These are phyloP conservation scores for Limnephilus rhombicus DNA, from an alignment of 2,888 invertebrate genomes.

Conservation along the genomic window DNA sequence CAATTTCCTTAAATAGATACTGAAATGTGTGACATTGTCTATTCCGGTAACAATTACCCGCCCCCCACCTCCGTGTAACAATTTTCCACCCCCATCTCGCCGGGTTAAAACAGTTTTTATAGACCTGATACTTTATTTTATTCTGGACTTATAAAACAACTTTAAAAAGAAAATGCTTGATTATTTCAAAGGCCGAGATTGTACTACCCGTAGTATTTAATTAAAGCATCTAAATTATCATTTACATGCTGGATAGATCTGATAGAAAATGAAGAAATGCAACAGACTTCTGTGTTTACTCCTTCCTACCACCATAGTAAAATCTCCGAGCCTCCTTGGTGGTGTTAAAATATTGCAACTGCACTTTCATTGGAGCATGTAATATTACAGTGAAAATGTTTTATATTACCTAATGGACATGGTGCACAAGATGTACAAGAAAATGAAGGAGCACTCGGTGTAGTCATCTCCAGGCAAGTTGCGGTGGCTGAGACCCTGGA, in stretches of 20 bases:
- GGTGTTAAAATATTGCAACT: background rate
- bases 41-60: too few relatives aligned
- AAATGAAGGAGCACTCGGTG: slow-evolving; percentile 99
- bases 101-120: too few relatives aligned
- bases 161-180: too few relatives aligned
- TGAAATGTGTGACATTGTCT: too few relatives aligned
- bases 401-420: slow-evolving; percentile 95
- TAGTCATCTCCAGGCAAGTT: slow-evolving; percentile 98
- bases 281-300: background rate
- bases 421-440: slow-evolving; percentile 98
- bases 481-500: slow-evolving; percentile 97
- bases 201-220: too few relatives aligned
- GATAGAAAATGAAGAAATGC: background rate
- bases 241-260: background rate
- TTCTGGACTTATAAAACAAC: too few relatives aligned
- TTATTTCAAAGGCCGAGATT: too few relatives aligned
- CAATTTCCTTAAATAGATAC: too few relatives aligned
- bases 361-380: background rate
- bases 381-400: background rate
- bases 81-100: too few relatives aligned
- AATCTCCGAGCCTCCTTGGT: background rate
- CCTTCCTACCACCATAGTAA: background rate
- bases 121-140: too few relatives aligned
- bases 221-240: background rate
- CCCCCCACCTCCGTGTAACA: too few relatives aligned